Percentiles rank a stretch among this genome's conserved stretches.
These are phyloP conservation scores for Hippocampus comes DNA, from an alignment of 2,113 vertebrate genomes.

Conservation along the genomic window DNA sequence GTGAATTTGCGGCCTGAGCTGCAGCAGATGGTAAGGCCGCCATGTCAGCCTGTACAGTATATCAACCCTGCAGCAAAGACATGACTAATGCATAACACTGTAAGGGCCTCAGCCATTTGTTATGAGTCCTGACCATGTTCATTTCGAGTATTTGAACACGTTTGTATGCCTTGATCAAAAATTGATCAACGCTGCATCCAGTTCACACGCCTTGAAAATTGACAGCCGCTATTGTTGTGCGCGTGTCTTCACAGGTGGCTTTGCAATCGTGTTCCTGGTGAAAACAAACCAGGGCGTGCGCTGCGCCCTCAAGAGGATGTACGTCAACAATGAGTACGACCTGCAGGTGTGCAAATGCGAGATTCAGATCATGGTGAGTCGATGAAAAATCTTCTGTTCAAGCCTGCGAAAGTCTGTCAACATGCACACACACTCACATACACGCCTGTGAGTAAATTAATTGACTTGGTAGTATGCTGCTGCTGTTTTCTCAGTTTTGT, in stretches of 20 bases:
- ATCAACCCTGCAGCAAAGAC: conserved; percentile 59
- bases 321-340: conserved; percentile 96
- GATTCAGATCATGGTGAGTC: conserved; percentile 98
- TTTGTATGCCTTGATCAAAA: conserved; percentile 11
- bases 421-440: background rate
- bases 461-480: conserved; percentile 9
- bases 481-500: conserved; percentile 25
- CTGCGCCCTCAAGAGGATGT: conserved; percentile 97
- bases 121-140: conserved; percentile 36
- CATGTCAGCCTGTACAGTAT: conserved; percentile 51
- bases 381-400: background rate
- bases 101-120: conserved; percentile 53
- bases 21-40: conserved; percentile 64
- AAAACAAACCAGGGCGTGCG: conserved; percentile 89
- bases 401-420: background rate
- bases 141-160: conserved; percentile 12
- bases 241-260: conserved; percentile 78
- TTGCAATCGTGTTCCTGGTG: conserved; percentile 95
- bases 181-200: background rate
- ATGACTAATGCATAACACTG: conserved; percentile 67
- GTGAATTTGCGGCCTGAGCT: conserved; percentile 52
- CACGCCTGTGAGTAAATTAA: conserved; percentile 18
- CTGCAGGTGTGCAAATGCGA: conserved; percentile 95
- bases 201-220: background rate
- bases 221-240: background rate